Evolutionary conservation across 2,113 vertebrate species (phyloP).

Genomic region (Aphyosemion australe): DNA sequence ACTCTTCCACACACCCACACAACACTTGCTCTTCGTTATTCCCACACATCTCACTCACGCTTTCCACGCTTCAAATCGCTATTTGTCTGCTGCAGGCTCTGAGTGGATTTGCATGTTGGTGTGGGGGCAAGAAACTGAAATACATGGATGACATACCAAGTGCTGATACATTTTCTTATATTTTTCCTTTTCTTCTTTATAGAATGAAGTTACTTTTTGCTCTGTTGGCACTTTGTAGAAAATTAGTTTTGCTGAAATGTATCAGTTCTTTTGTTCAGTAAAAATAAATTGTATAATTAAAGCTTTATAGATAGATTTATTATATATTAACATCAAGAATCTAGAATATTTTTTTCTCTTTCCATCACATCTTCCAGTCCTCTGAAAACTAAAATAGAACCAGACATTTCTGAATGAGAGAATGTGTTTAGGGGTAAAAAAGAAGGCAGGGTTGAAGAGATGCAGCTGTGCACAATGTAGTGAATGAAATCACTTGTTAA

Average conservation of each 20-base stretch:
- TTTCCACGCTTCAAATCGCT: constrained; percentile 52
- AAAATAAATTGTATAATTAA: too few relatives aligned
- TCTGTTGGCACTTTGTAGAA: neutral
- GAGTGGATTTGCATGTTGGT: constrained; percentile 22
- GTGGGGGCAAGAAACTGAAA: constrained; percentile 1
- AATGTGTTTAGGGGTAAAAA: too few relatives aligned
- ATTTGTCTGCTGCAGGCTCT: constrained; percentile 12
- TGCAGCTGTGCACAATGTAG: too few relatives aligned
- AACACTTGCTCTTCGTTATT: constrained; percentile 55
- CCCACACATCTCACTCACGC: constrained; percentile 66
- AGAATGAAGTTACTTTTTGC: neutral
- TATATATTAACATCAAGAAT: too few relatives aligned
- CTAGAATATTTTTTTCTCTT: too few relatives aligned
- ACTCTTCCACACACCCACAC: constrained; percentile 70
- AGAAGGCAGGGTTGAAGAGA: too few relatives aligned
- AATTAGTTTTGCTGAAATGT: neutral
- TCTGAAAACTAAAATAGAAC: too few relatives aligned
- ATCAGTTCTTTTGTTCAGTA: too few relatives aligned
- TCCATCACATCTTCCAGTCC: too few relatives aligned
- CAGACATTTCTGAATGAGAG: too few relatives aligned
- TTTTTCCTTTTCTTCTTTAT: neutral
- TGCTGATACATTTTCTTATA: constrained; percentile 4
- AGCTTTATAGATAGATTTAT: too few relatives aligned
- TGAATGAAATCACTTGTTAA: too few relatives aligned
- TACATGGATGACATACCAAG: constrained; percentile 10